A percentile compares a stretch with the other conserved stretches of the same genome.
Evolutionary conservation across 2,797 vertebrate species (phyloP).

Genomic region (Cryptoblepharus egeriae): DNA sequence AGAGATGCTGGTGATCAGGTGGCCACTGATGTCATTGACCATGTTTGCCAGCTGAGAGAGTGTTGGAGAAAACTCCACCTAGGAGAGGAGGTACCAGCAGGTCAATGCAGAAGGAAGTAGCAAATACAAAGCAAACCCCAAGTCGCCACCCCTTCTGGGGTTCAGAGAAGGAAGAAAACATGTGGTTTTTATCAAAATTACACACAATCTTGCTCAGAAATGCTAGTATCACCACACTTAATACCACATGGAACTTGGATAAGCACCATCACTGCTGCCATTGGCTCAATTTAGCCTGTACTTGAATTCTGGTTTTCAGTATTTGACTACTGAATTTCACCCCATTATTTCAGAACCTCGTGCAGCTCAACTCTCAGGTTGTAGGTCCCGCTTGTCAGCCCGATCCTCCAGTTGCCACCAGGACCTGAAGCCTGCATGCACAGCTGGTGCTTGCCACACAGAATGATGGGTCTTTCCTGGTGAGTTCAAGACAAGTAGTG

Average conservation of each 20-base stretch:
- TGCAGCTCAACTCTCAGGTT: too few species aligned
- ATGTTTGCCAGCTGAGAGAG: slow-evolving; percentile 79
- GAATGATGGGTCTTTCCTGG: too few species aligned
- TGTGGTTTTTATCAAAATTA: not conserved
- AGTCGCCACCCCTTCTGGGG: too few species aligned
- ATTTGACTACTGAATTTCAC: not conserved
- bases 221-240: not conserved
- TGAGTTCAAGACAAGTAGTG: too few species aligned
- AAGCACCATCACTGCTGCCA: too few species aligned
- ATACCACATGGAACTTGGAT: not conserved
- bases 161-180: not conserved
- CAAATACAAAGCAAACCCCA: too few species aligned
- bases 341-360: too few species aligned
- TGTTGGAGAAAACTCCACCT: slow-evolving; percentile 88
- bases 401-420: not conserved
- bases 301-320: not conserved
- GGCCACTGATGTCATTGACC: slow-evolving; percentile 80
- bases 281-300: not conserved
- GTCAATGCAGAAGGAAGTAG: too few species aligned
- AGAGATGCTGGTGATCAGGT: slow-evolving; percentile 82
- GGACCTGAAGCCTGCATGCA: too few species aligned
- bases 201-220: not conserved
- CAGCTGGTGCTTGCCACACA: too few species aligned
- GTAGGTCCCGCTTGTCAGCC: too few species aligned
- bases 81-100: not conserved